These are phyloP conservation scores for Phycodurus eques DNA, from an alignment of 2,113 vertebrate genomes.

Conservation along the genomic window DNA sequence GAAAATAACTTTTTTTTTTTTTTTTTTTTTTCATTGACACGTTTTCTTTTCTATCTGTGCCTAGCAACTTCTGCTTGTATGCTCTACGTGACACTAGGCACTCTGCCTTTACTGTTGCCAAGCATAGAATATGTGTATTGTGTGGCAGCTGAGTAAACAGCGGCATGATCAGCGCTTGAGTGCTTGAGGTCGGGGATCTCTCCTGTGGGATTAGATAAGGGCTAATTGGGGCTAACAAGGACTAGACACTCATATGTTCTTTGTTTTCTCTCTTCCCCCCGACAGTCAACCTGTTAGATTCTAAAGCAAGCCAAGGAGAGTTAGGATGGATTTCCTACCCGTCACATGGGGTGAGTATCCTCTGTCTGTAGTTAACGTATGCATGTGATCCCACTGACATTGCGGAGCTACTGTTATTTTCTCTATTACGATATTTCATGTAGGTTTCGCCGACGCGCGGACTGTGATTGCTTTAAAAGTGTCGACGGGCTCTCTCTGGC, in stretches of 20 bases:
- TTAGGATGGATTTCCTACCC: slow-evolving; percentile 98
- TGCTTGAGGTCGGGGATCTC: slow-evolving; percentile 48
- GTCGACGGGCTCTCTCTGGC: slow-evolving; percentile 22
- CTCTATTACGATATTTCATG: background rate
- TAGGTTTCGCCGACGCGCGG: slow-evolving; percentile 15
- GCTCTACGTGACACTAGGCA: slow-evolving; percentile 21
- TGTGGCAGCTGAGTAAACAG: slow-evolving; percentile 76
- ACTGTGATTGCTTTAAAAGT: slow-evolving; percentile 25
- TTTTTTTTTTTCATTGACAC: background rate
- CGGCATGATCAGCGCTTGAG: slow-evolving; percentile 48
- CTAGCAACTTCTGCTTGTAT: slow-evolving; percentile 29
- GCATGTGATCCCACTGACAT: slow-evolving; percentile 22
- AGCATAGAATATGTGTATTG: slow-evolving; percentile 19
- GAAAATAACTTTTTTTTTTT: background rate
- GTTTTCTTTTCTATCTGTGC: slow-evolving; percentile 7
- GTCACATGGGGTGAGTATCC: slow-evolving; percentile 90
- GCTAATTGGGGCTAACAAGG: slow-evolving; percentile 72
- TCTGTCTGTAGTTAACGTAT: slow-evolving; percentile 20
- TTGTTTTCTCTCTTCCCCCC: slow-evolving; percentile 67
- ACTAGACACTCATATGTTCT: slow-evolving; percentile 60
- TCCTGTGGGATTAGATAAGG: slow-evolving; percentile 54
- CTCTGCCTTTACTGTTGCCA: slow-evolving; percentile 32
- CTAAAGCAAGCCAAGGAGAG: slow-evolving; percentile 97
- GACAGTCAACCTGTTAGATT: slow-evolving; percentile 97
- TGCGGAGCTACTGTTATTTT: slow-evolving; percentile 5